phyloP scores from a whole-genome alignment of 2,888 invertebrate species.

The Phymatocera aterrima region DNA sequence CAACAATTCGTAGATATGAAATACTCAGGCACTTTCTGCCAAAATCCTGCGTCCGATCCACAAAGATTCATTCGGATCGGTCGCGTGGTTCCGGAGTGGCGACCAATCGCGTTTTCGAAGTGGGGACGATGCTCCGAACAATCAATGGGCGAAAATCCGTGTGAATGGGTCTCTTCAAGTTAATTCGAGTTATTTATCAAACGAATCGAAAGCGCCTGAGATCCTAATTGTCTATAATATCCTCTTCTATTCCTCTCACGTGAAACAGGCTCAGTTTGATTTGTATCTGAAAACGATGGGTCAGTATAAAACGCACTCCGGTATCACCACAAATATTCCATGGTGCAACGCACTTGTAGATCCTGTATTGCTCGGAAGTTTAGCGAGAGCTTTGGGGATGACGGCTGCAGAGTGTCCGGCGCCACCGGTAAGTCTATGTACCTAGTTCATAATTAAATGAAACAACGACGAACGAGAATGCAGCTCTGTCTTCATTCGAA shows the following conservation, averaged over 20 bases:
- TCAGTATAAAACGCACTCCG: slow-evolving; percentile 49
- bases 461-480: neutral
- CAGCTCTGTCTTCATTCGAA: neutral
- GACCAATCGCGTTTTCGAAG: too few species aligned
- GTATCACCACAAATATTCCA: slow-evolving; percentile 46
- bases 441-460: neutral
- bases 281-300: slow-evolving; percentile 51
- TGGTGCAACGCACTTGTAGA: slow-evolving; percentile 52
- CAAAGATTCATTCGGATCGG: too few species aligned
- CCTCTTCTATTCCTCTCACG: neutral
- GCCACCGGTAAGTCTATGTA: slow-evolving; percentile 45
- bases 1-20: too few species aligned
- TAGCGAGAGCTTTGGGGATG: slow-evolving; percentile 49
- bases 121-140: too few species aligned
- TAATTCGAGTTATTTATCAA: neutral
- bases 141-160: too few species aligned
- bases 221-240: neutral
- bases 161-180: too few species aligned
- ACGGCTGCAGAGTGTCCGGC: slow-evolving; percentile 29
- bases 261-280: slow-evolving; percentile 48
- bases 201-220: neutral
- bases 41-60: too few species aligned
- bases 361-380: slow-evolving; percentile 51
- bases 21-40: too few species aligned
- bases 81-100: too few species aligned